Conservation (phyloP, 2,888 invertebrate species). For the Notodonta ziczac region DNA sequence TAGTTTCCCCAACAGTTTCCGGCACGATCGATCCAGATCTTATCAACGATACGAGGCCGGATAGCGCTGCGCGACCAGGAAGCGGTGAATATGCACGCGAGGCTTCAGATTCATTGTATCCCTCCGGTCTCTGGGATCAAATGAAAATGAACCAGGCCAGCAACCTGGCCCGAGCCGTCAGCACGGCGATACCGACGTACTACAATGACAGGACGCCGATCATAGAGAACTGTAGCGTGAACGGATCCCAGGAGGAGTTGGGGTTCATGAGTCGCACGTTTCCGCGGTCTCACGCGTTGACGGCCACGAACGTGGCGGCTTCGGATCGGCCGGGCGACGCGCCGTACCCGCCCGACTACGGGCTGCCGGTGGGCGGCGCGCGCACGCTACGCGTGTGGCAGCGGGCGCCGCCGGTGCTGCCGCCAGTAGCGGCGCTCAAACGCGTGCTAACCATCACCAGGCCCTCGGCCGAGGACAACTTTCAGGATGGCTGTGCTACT, state of each 20-base stretch:
- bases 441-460: slow-evolving; percentile 92
- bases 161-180: slow-evolving; percentile 85
- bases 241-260: slow-evolving; percentile 85
- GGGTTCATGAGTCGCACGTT: slow-evolving; percentile 87
- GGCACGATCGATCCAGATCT: slow-evolving; percentile 93
- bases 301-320: slow-evolving; percentile 80
- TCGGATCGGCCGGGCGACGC: slow-evolving; percentile 50
- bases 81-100: slow-evolving; percentile 92
- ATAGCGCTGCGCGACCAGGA: slow-evolving; percentile 84
- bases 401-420: slow-evolving; percentile 93
- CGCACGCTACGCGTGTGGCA: slow-evolving; percentile 95
- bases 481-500: slow-evolving; percentile 96
- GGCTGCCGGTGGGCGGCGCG: slow-evolving; percentile 88
- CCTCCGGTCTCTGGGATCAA: slow-evolving; percentile 92
- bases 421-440: slow-evolving; percentile 93
- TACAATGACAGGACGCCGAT: slow-evolving; percentile 91
- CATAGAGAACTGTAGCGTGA: slow-evolving; percentile 86
- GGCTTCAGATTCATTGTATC: slow-evolving; percentile 90
- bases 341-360: slow-evolving; percentile 91
- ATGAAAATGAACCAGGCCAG: slow-evolving; percentile 78
- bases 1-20: slow-evolving; percentile 90
- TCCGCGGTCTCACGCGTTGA: slow-evolving; percentile 78
- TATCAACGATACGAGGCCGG: slow-evolving; percentile 91
- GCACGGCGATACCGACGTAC: slow-evolving; percentile 84
- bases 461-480: slow-evolving; percentile 95